Conservation (phyloP, 1,140 invertebrate genomes). For the Neodiprion lecontei region DNA sequence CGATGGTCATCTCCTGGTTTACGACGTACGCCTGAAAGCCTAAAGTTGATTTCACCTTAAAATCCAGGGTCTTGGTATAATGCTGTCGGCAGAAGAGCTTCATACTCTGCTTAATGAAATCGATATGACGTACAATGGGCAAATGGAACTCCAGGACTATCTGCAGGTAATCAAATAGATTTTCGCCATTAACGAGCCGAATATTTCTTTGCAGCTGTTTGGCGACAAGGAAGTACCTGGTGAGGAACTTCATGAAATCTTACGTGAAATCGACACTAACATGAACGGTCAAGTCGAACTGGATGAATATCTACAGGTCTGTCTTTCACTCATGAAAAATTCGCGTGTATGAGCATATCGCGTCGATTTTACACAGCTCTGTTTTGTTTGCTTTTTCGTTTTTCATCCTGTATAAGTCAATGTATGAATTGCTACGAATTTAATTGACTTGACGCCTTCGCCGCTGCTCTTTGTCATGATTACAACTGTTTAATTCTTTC, state of each 20-base stretch:
- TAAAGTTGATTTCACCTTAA: too few species aligned
- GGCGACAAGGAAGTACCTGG: constrained; percentile 91
- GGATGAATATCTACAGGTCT: constrained; percentile 98
- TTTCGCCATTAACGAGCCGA: constrained; percentile 45
- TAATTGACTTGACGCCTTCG: background rate
- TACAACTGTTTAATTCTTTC: background rate
- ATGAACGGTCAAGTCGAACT: constrained; percentile 99
- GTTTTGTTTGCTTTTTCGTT: background rate
- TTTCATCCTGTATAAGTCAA: background rate
- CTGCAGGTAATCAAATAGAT: constrained; percentile 69
- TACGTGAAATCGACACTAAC: constrained; percentile 98
- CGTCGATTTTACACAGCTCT: background rate
- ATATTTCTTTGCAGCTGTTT: constrained; percentile 72
- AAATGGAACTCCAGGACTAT: constrained; percentile 76
- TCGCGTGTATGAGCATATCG: background rate
- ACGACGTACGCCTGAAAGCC: too few species aligned
- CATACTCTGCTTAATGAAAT: constrained; percentile 73
- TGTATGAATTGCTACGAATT: background rate
- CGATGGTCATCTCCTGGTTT: too few species aligned
- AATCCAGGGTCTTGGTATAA: constrained; percentile 69
- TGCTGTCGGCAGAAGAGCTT: constrained; percentile 69
- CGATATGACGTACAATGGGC: constrained; percentile 72
- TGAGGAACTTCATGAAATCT: constrained; percentile 95
- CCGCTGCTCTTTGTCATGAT: background rate
- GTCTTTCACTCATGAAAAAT: constrained; percentile 22